Evolutionary conservation across 2,113 vertebrate genomes (phyloP).

Genomic region (Mirounga angustirostris): DNA sequence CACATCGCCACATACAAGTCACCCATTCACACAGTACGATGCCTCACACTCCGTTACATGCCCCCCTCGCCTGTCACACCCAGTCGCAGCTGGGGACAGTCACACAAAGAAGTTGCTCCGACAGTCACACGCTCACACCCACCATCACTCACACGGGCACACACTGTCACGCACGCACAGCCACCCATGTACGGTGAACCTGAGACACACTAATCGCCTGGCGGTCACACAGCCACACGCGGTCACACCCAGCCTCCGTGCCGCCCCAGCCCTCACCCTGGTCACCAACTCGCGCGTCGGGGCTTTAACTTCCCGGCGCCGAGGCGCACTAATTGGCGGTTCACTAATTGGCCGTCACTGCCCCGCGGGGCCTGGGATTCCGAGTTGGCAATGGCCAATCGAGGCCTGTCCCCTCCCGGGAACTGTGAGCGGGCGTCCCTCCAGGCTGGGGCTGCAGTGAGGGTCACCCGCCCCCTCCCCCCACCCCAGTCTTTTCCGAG

Average conservation of each 20-base stretch:
- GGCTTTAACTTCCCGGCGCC: conserved; percentile 41
- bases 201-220: not conserved
- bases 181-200: not conserved
- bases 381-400: not conserved
- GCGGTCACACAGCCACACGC: not conserved
- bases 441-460: not conserved
- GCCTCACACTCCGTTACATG: not conserved
- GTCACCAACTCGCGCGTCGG: not conserved
- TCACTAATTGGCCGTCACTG: conserved; percentile 47
- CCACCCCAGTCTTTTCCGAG: not conserved
- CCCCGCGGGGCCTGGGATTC: conserved; percentile 26
- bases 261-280: not conserved
- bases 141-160: not conserved
- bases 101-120: conserved; percentile 78
- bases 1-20: not conserved
- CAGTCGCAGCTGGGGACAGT: conserved; percentile 28
- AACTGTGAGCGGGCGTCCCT: not conserved
- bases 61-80: conserved; percentile 36
- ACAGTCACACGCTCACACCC: conserved; percentile 60
- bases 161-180: not conserved
- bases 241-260: conserved; percentile 28
- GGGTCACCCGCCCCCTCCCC: not conserved
- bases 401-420: not conserved
- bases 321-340: not conserved
- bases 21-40: not conserved